These are phyloP conservation scores for Aromia moschata DNA, from an alignment of 2,888 invertebrate species.

Conservation along the genomic window DNA sequence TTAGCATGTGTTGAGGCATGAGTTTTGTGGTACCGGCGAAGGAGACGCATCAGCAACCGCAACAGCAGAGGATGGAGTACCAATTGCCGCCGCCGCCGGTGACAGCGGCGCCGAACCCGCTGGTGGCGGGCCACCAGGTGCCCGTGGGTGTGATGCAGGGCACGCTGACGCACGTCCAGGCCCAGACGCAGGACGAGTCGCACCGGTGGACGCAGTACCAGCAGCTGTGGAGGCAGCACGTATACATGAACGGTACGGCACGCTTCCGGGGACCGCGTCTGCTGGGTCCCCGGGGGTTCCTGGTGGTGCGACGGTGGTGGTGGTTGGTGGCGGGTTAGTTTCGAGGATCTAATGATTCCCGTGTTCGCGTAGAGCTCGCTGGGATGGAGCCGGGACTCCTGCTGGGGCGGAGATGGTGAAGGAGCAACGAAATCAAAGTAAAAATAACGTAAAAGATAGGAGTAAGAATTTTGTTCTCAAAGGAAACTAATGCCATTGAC, in stretches of 20 bases:
- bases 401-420: too few species aligned
- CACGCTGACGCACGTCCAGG: constrained; percentile 72
- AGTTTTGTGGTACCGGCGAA: constrained; percentile 63
- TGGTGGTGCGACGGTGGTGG: constrained; percentile 3
- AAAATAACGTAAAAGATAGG: too few species aligned
- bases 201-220: constrained; percentile 77
- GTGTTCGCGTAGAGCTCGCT: too few species aligned
- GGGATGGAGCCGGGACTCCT: too few species aligned
- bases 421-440: too few species aligned
- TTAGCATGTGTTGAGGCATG: constrained; percentile 61
- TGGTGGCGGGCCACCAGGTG: constrained; percentile 64
- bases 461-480: too few species aligned
- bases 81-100: constrained; percentile 65
- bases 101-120: constrained; percentile 51
- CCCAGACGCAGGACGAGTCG: constrained; percentile 65
- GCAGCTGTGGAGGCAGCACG: constrained; percentile 82
- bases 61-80: constrained; percentile 63
- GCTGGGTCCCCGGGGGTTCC: too few species aligned
- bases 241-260: constrained; percentile 77
- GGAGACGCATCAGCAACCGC: too few species aligned
- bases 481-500: too few species aligned
- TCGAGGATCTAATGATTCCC: too few species aligned
- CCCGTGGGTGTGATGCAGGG: constrained; percentile 73
- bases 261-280: constrained; percentile 7
- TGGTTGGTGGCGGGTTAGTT: too few species aligned